Percentiles rank a stretch among this genome's conserved stretches.
Conservation (phyloP, 2,888 invertebrate species). For the Oeneis ivallda region DNA sequence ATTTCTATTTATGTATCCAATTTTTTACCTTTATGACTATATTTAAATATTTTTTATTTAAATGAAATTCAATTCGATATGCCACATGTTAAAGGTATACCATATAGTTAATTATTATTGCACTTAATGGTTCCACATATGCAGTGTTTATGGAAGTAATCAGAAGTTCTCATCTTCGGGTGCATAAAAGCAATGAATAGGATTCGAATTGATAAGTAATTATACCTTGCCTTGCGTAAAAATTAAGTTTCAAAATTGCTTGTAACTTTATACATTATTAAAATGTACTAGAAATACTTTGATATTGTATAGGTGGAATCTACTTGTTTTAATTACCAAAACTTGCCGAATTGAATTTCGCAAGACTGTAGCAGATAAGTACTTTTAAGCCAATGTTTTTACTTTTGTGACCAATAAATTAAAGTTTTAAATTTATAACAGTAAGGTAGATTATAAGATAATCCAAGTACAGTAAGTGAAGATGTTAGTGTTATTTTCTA, state of each 20-base stretch:
- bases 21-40: constrained; percentile 40
- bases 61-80: constrained; percentile 31
- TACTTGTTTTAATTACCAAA: constrained; percentile 8
- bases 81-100: constrained; percentile 16
- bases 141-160: constrained; percentile 1
- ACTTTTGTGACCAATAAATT: constrained; percentile 76
- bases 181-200: background rate
- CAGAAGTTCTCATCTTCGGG: background rate
- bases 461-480: constrained; percentile 69
- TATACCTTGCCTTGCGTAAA: constrained; percentile 3
- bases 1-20: constrained; percentile 34
- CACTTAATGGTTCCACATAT: constrained; percentile 11
- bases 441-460: constrained; percentile 71
- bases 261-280: background rate
- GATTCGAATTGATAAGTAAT: background rate
- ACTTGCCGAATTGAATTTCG: constrained; percentile 50
- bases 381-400: constrained; percentile 68
- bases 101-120: background rate
- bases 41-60: constrained; percentile 36
- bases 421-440: constrained; percentile 65
- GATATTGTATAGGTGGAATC: constrained; percentile 1
- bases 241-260: background rate
- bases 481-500: constrained; percentile 69
- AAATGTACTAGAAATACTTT: background rate
- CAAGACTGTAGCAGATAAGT: constrained; percentile 68